Evolutionary conservation across 2,797 vertebrate genomes (phyloP), one percentile per base, ranked within the genome.

Genomic region (Cossypha caffra): DNA sequence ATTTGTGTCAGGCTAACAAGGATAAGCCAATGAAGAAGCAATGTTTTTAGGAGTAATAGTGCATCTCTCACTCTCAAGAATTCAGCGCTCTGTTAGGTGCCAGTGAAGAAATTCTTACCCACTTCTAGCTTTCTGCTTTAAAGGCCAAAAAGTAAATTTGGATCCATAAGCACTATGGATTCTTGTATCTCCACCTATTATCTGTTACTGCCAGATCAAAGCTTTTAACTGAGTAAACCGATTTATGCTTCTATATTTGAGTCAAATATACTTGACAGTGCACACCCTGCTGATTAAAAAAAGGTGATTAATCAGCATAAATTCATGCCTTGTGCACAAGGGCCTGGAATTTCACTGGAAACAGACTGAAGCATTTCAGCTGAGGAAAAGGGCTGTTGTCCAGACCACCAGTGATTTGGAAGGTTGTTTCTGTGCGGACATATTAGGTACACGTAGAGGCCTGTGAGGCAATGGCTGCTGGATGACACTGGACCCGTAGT

Each of bases 181-280:
- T 83, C 29, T 64, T 90, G 66, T 24, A 91, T 35, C 54, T 63
- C 62, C 45, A 18, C 13, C 24, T 67, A 54, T 38, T 51, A 83
- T 17, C 68, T 68, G 52, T 16, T 73, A 43, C n/a, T 76, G 73
- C 40, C 40, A 76, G 63, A 78, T 78, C 51, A 84, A 81, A 85
- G 66, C 63, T 84, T 93, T 95, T 90, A 86, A 90, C 83, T 86
- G 63, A 82, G 77, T 86, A 96, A 95, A 86, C 51, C 40, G 50
- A 79, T 48, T 73, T 52, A 31, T 40, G 74, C 23, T 67, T 88
- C 67, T 50, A 24, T 37, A 79, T 86, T 88, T 76, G 51, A 93
- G 59, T 63, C 51, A 90, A 95, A 82, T 50, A 57, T 0, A 4
- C 74, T 72, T 48, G 13, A 80, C n/a, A 62, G 77, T 55, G 86